These are phyloP conservation scores for Mormoops blainvillei DNA, from an alignment of 2,113 vertebrate genomes.

Conservation along the genomic window DNA sequence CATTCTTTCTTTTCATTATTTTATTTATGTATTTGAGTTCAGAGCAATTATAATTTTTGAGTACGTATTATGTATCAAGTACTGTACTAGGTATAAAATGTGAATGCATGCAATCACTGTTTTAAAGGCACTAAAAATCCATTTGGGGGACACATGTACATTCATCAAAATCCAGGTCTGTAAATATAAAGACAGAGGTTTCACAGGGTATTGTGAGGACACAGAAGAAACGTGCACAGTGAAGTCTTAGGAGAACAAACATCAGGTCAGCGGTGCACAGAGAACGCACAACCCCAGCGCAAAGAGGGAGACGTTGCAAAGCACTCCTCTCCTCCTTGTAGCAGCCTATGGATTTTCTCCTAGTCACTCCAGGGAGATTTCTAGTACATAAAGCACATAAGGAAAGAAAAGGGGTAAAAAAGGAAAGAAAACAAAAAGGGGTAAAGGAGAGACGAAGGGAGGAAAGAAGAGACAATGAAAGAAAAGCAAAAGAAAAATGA, in stretches of 20 bases:
- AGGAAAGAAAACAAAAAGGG: neutral
- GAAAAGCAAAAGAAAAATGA: neutral
- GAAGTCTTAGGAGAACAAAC: neutral
- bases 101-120: neutral
- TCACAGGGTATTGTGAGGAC: neutral
- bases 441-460: neutral
- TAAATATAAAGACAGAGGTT: neutral
- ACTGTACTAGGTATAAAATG: neutral
- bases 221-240: neutral
- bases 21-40: neutral
- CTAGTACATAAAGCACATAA: neutral
- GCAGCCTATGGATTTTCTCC: neutral
- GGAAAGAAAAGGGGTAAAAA: neutral
- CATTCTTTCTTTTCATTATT: neutral
- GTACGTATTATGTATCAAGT: neutral
- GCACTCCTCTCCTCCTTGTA: neutral
- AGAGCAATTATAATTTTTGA: neutral
- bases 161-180: neutral
- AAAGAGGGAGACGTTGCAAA: neutral
- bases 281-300: neutral
- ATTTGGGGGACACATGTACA: neutral
- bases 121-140: neutral
- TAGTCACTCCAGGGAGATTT: neutral
- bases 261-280: neutral
- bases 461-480: neutral